Conservation (phyloP, 2,888 invertebrate genomes). For the Dicroscelio sp. region DNA sequence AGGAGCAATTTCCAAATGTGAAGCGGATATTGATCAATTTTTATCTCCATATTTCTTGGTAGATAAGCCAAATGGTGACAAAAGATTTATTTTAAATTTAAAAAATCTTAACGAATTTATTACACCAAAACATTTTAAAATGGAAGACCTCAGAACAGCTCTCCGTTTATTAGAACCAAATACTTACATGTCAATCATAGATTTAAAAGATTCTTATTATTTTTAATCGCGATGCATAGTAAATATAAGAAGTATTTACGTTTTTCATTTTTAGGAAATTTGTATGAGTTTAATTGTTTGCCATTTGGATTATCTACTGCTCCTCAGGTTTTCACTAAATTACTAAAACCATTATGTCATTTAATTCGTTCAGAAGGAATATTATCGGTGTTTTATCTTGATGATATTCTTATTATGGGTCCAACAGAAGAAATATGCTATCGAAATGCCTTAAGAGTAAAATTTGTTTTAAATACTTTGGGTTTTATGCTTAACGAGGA, state of each 20-base stretch:
- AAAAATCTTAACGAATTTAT: constrained; percentile 1
- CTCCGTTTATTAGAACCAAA: constrained; percentile 30
- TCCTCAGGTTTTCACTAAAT: background rate
- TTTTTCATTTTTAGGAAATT: constrained; percentile 77
- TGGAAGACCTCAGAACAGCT: constrained; percentile 49
- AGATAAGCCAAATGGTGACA: background rate
- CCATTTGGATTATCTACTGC: background rate
- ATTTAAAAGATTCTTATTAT: constrained; percentile 73
- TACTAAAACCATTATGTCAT: background rate
- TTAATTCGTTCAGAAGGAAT: background rate
- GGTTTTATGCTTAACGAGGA: too few species aligned
- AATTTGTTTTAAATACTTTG: too few species aligned
- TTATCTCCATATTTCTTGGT: constrained; percentile 25
- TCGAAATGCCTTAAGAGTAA: too few species aligned
- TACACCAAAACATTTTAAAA: background rate
- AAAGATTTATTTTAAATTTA: background rate
- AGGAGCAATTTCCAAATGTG: constrained; percentile 26
- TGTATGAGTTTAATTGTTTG: constrained; percentile 47
- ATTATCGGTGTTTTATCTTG: background rate
- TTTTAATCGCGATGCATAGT: constrained; percentile 40
- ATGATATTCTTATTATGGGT: too few species aligned
- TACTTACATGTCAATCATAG: constrained; percentile 44
- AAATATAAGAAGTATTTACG: background rate
- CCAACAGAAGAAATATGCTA: too few species aligned
- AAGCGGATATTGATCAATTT: constrained; percentile 11